Evolutionary conservation across 2,797 vertebrate species (phyloP).

Genomic region (Lepus townsendii): DNA sequence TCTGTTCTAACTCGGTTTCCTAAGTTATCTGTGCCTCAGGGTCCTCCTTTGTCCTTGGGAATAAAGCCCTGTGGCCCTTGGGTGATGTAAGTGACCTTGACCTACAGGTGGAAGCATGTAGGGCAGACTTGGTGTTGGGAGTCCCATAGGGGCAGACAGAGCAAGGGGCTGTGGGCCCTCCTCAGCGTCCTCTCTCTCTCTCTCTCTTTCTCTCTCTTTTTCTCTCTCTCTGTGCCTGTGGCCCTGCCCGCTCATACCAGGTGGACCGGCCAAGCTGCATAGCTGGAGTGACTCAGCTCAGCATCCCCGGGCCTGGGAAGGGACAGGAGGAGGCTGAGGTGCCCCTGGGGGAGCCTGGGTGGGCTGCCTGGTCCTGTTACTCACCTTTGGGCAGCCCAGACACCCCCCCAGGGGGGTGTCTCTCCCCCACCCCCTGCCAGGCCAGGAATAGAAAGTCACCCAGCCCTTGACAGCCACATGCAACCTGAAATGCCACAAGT

Average conservation of each 20-base stretch:
- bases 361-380: constrained; percentile 72
- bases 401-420: background rate
- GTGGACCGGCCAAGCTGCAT: constrained; percentile 79
- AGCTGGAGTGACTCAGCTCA: constrained; percentile 75
- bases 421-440: background rate
- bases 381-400: background rate
- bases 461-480: background rate
- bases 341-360: constrained; percentile 48
- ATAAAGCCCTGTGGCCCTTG: background rate
- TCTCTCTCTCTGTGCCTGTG: constrained; percentile 9
- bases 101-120: background rate
- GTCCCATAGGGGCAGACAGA: background rate
- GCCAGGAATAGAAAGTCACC: background rate
- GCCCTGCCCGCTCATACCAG: constrained; percentile 61
- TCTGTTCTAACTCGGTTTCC: background rate
- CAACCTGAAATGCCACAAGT: background rate
- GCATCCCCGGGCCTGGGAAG: constrained; percentile 53
- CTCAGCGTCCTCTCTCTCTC: background rate
- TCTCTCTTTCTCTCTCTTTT: background rate
- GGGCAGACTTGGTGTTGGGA: background rate
- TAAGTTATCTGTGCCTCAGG: background rate
- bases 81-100: background rate
- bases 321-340: background rate
- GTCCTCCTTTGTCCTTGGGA: background rate
- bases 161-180: background rate